A percentile compares a stretch with the other conserved stretches of the same genome.
Conservation (phyloP, 2,113 vertebrate genomes). For the Spermophilus dauricus region DNA sequence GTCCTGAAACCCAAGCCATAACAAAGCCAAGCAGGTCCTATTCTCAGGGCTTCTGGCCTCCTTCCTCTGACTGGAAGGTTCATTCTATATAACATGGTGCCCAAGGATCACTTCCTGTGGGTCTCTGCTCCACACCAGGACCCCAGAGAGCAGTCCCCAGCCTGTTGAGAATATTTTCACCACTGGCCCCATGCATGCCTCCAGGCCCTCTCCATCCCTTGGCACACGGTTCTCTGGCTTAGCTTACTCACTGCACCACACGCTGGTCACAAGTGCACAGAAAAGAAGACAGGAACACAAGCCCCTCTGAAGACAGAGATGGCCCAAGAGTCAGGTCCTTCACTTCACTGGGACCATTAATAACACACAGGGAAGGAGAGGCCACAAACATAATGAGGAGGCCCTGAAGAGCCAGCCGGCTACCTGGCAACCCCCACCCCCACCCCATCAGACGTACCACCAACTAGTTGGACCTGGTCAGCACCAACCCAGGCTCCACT, state of each 20-base stretch:
- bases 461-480: not conserved
- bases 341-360: not conserved
- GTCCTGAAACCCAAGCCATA: rapidly evolving
- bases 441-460: not conserved
- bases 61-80: not conserved
- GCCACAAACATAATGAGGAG: not conserved
- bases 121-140: not conserved
- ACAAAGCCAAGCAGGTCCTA: too few relatives aligned
- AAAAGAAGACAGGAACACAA: not conserved
- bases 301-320: rapidly evolving
- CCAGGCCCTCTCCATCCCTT: not conserved
- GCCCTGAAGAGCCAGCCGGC: not conserved
- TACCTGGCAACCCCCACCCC: rapidly evolving
- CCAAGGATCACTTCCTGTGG: not conserved
- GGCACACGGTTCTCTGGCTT: rapidly evolving
- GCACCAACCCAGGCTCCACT: not conserved
- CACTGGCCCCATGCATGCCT: too few relatives aligned
- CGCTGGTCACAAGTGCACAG: not conserved
- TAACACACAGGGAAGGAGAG: not conserved
- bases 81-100: not conserved
- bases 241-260: not conserved
- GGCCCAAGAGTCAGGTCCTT: not conserved
- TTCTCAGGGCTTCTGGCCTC: rapidly evolving
- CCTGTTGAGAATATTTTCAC: not conserved
- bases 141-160: not conserved